Conservation (phyloP, 2,797 vertebrate genomes). For the Gouania willdenowi region DNA sequence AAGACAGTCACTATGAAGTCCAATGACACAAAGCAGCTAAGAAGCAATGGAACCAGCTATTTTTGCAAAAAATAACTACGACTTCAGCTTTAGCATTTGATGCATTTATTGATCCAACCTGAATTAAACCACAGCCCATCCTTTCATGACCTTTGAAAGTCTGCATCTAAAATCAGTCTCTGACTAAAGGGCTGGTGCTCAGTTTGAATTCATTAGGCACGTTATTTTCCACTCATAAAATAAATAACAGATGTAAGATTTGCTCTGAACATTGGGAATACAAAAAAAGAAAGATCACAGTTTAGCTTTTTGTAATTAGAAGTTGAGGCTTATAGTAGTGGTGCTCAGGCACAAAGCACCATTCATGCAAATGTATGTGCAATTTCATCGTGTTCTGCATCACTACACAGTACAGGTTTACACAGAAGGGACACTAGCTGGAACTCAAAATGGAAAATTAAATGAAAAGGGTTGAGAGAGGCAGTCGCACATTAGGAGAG, state of each 20-base stretch:
- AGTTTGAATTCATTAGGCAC: too few species aligned
- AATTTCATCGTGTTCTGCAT: slow-evolving; percentile 3
- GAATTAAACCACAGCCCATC: too few species aligned
- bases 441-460: background rate
- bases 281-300: background rate
- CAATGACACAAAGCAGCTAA: background rate
- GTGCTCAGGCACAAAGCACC: background rate
- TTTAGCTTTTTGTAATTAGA: background rate
- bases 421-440: background rate
- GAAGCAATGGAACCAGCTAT: too few species aligned
- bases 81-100: too few species aligned
- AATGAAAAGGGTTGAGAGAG: background rate
- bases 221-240: too few species aligned
- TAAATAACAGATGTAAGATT: too few species aligned
- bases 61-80: too few species aligned
- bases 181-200: too few species aligned
- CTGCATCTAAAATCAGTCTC: too few species aligned
- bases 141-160: too few species aligned
- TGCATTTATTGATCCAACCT: too few species aligned
- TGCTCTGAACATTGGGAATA: background rate
- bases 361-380: background rate
- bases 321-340: background rate
- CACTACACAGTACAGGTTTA: background rate
- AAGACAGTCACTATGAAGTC: background rate
- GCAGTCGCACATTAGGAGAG: background rate